Evolutionary conservation across 2,113 vertebrate species (phyloP).

Genomic region (Corythoichthys intestinalis): DNA sequence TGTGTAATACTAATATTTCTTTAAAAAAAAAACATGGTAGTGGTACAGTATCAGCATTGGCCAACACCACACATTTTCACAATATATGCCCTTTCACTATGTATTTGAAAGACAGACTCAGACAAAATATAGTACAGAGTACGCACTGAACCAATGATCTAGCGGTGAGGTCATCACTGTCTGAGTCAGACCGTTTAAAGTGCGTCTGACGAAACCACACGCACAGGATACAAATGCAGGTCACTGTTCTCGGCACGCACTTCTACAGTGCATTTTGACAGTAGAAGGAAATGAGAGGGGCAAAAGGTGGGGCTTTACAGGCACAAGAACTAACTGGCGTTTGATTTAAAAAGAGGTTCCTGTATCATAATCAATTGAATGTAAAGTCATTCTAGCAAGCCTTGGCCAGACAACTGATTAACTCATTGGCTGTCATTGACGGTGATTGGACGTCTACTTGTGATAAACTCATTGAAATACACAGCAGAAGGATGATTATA

Average conservation of each 20-base stretch:
- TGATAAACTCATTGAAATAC: too few relatives aligned
- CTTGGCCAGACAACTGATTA: neutral
- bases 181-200: constrained; percentile 54
- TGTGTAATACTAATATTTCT: too few relatives aligned
- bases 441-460: too few relatives aligned
- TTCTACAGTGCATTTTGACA: neutral
- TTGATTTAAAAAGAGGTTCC: constrained; percentile 2
- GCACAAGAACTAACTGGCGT: neutral
- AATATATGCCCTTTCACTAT: neutral
- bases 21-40: too few relatives aligned
- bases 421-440: neutral
- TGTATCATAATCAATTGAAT: constrained; percentile 26
- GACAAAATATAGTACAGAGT: neutral
- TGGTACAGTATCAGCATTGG: too few relatives aligned
- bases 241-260: neutral
- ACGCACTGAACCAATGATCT: constrained; percentile 17
- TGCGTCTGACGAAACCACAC: constrained; percentile 31
- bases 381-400: neutral
- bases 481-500: too few relatives aligned
- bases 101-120: neutral
- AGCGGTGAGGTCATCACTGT: constrained; percentile 50
- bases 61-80: too few relatives aligned
- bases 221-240: constrained; percentile 1
- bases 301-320: neutral
- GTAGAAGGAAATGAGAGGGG: neutral